phyloP scores from a whole-genome alignment of 1,140 invertebrate genomes.

The Leucophenga varia region DNA sequence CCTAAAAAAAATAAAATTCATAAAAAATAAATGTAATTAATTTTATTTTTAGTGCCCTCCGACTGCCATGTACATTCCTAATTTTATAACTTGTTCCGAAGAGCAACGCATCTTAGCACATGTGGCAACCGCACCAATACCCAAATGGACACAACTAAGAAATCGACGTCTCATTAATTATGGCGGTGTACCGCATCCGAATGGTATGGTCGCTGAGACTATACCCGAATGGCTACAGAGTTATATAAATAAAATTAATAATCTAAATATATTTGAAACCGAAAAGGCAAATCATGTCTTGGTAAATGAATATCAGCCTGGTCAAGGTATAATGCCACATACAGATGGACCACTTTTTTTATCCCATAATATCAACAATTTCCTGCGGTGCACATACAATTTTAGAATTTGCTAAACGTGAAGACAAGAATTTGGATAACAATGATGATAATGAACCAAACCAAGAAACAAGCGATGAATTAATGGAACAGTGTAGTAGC shows the following conservation, averaged over 20 bases:
- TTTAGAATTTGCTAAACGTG: slow-evolving; percentile 74
- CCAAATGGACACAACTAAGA: slow-evolving; percentile 93
- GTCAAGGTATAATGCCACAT: slow-evolving; percentile 95
- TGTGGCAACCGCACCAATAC: slow-evolving; percentile 81
- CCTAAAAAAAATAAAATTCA: too few species aligned
- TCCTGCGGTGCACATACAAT: slow-evolving; percentile 87
- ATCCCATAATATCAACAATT: slow-evolving; percentile 90
- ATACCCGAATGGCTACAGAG: slow-evolving; percentile 82
- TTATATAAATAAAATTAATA: slow-evolving; percentile 73
- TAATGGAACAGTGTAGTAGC: neutral
- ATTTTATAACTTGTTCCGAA: slow-evolving; percentile 84
- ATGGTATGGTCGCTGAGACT: slow-evolving; percentile 92
- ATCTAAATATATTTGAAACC: slow-evolving; percentile 71
- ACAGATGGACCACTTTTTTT: slow-evolving; percentile 92
- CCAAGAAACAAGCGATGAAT: slow-evolving; percentile 12
- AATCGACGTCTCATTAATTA: slow-evolving; percentile 94
- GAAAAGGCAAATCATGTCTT: slow-evolving; percentile 91
- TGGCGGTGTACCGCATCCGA: slow-evolving; percentile 89
- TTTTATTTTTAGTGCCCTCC: slow-evolving; percentile 64
- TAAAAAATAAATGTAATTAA: neutral
- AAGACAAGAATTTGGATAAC: slow-evolving; percentile 40
- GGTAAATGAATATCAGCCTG: slow-evolving; percentile 92
- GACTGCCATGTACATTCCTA: slow-evolving; percentile 83
- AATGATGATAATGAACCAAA: neutral
- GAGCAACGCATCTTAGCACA: slow-evolving; percentile 72